phyloP scores from a whole-genome alignment of 2,113 vertebrate species.

The Clarias macrocephalus region DNA sequence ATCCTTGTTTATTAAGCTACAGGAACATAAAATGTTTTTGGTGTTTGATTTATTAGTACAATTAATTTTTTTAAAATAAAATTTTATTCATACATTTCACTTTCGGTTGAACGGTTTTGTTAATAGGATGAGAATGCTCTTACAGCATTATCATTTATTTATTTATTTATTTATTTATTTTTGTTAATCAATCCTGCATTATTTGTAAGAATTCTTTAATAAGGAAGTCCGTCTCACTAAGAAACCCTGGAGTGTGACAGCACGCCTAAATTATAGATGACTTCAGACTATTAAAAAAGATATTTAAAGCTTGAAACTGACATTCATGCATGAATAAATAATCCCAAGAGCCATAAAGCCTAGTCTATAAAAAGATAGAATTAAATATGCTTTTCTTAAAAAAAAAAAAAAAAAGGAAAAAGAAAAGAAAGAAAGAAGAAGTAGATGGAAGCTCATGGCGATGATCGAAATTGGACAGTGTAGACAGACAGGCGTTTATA shows the following conservation, averaged over 20 bases:
- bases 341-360: constrained; percentile 40
- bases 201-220: constrained; percentile 13
- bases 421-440: too few species aligned
- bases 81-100: background rate
- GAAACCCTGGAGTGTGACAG: constrained; percentile 5
- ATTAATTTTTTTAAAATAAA: too few species aligned
- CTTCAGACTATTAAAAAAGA: constrained; percentile 38
- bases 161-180: background rate
- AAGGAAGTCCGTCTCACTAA: constrained; percentile 13
- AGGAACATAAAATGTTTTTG: background rate
- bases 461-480: background rate
- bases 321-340: constrained; percentile 47
- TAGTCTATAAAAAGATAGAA: constrained; percentile 19
- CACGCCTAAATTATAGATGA: constrained; percentile 43
- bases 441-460: background rate
- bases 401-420: too few species aligned
- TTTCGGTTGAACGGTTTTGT: background rate
- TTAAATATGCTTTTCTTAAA: background rate
- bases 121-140: background rate
- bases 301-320: constrained; percentile 48
- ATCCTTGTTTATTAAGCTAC: background rate
- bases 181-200: background rate
- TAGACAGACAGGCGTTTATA: background rate
- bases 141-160: background rate
- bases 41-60: background rate